Evolutionary conservation across 1,140 invertebrate genomes (phyloP).

Genomic region (Aphis craccivora): DNA sequence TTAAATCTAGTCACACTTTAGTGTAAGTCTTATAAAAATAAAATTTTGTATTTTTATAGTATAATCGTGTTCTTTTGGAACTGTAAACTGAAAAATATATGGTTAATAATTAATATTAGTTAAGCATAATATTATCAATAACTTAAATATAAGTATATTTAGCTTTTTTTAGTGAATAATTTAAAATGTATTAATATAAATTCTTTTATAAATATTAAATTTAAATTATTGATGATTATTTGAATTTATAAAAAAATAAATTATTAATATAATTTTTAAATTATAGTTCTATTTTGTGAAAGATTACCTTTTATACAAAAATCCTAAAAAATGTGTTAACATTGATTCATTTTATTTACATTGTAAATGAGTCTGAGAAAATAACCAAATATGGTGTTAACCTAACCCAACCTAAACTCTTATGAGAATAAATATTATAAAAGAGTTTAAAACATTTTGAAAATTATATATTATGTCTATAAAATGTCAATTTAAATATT

Average conservation of each 20-base stretch:
- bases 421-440: no score
- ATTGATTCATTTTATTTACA: no score
- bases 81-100: background rate
- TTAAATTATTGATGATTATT: background rate
- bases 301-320: no score
- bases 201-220: background rate
- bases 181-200: background rate
- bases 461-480: no score
- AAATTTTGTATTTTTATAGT: background rate
- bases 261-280: no score
- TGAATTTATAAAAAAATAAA: background rate
- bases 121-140: background rate
- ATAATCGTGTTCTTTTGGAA: background rate
- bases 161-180: background rate
- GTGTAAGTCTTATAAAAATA: background rate
- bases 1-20: constrained; percentile 41
- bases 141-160: background rate
- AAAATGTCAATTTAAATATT: no score
- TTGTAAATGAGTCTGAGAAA: no score
- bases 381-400: no score
- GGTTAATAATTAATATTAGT: background rate
- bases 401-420: no score
- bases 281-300: no score
- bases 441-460: no score
- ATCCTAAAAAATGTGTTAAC: no score